Base-by-base conservation (phyloP, 2,888 invertebrate species). In the Antheraea assamensis region DNA sequence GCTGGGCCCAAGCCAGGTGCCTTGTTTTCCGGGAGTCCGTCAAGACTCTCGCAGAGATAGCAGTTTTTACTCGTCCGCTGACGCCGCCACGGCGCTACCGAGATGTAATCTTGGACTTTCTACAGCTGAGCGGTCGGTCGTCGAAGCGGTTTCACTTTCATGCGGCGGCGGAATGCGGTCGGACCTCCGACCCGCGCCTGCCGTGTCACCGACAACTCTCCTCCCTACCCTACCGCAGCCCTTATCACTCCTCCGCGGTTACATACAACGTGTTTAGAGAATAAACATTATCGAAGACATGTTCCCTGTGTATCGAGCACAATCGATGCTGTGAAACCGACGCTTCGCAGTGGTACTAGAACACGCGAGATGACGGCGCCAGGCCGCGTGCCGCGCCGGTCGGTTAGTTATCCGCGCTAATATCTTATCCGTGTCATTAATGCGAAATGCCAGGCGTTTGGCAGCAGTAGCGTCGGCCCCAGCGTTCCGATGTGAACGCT, bases 361-460 rank as follows among this genome's bases (percentile, higher is more conserved):
- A 90, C 88, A 86, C 82, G 82, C 82, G 76, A 84, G 82, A 86
- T 85, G 80, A 83, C 87, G 86, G 84, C 86, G 85, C 82, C 86
- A 85, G 82, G 81, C 85, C 85, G 83, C 84, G 47, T 30, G 71
- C 66, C 64, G 83, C 86, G 85, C 82, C 86, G 85, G 82, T 81
- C 85, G 85, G 83, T 84, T 58, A 24, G 74, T 68, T 71, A 71
- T 72, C 71, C 71, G 68, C 27, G 55, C 91, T 92, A 92, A 93
- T 94, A 93, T 94, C 93, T 93, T 92, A 93, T 93, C 93, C 89
- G 93, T 93, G 94, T 93, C 94, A 93, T 93, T 93, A 92, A 93
- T 87, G 92, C 93, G 89, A 94, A 94, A 94, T 94, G 94, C 92
- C 94, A 94, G 88, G 89, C 85, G 90, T 87, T 94, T 94, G 94